Base-by-base conservation (phyloP, 2,113 vertebrate genomes). In the Tetrax tetrax region DNA sequence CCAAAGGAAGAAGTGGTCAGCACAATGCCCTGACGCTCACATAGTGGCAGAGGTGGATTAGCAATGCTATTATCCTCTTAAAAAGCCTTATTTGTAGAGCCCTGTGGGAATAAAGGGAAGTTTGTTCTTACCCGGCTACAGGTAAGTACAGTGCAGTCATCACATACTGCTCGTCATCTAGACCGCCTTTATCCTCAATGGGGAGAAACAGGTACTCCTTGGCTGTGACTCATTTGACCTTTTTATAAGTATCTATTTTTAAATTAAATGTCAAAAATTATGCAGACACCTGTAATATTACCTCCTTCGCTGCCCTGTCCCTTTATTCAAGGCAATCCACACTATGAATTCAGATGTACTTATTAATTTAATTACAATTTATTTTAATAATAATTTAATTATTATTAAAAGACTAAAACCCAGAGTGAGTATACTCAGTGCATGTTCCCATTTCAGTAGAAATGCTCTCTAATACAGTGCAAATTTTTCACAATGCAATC, bases 401-500 rank as follows among this genome's bases (percentile, higher is more conserved):
- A 25, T 29, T 89, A 48, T 23, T 83, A 64, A 64, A 75, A 79
- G 10, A 91, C 68, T 83, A 43, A 75, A 84, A 16, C 8, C 9
- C 14, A 27, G 79, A 64, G 28, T 65, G 50, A 25, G 38, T 17
- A 29, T 45, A 76, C 50, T 76, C 35, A 69, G 59, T 80, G 33
- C 28, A 69, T 87, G 31, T 15, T 38, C 45, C 89, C 38, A 20
- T 85, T 94, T 93, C 71, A 83, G 50, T 7, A 76, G 63, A 71
- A 88, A 56, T 25, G 15, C 71, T 71, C 53, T 68, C 84, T 53
- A 90, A 74, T 45, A 65, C 27, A 85, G 64, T 68, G 79, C 79
- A 95, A 95, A 80, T 82, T 89, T 93, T 74, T 89, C 71, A 95
- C 69, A 75, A 50, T 45, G 27, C 28, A 92, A 69, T 83, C 83